phyloP scores from a whole-genome alignment of 2,113 vertebrate species.

The Oryzias celebensis region DNA sequence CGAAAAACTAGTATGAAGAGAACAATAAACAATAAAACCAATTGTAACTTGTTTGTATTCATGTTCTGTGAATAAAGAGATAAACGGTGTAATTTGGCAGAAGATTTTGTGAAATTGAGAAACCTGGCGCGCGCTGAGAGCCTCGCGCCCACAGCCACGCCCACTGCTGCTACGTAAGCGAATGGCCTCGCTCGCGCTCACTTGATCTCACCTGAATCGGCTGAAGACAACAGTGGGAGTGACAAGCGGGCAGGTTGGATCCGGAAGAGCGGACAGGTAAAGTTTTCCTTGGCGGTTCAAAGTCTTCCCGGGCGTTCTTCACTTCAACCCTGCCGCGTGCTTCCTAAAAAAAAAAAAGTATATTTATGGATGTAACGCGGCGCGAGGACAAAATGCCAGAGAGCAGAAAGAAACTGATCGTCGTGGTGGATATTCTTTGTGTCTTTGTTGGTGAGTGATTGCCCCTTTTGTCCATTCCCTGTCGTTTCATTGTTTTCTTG shows the following conservation, averaged over 20 bases:
- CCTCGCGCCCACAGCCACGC: constrained; percentile 19
- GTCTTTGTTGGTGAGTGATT: constrained; percentile 82
- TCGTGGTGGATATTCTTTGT: constrained; percentile 85
- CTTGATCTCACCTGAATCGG: constrained; percentile 38
- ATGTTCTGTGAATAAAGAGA: too few relatives aligned
- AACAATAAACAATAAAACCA: too few relatives aligned
- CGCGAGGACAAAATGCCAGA: constrained; percentile 65
- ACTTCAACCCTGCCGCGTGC: not conserved
- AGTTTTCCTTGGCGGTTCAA: not conserved
- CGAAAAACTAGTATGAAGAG: too few relatives aligned
- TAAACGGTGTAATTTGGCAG: too few relatives aligned
- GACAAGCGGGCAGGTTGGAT: constrained; percentile 59
- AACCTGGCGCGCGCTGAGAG: too few relatives aligned
- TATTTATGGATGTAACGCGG: constrained; percentile 23
- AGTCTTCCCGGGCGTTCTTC: not conserved
- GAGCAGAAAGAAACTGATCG: constrained; percentile 74
- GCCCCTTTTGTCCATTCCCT: not conserved
- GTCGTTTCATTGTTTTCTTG: not conserved
- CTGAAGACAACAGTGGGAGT: not conserved
- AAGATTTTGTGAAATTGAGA: too few relatives aligned
- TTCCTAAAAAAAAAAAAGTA: not conserved
- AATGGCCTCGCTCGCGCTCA: not conserved
- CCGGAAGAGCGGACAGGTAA: constrained; percentile 72
- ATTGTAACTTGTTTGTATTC: too few relatives aligned
- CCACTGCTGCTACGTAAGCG: not conserved